phyloP scores from a whole-genome alignment of 2,888 invertebrate genomes.

The Phortica okadai region DNA sequence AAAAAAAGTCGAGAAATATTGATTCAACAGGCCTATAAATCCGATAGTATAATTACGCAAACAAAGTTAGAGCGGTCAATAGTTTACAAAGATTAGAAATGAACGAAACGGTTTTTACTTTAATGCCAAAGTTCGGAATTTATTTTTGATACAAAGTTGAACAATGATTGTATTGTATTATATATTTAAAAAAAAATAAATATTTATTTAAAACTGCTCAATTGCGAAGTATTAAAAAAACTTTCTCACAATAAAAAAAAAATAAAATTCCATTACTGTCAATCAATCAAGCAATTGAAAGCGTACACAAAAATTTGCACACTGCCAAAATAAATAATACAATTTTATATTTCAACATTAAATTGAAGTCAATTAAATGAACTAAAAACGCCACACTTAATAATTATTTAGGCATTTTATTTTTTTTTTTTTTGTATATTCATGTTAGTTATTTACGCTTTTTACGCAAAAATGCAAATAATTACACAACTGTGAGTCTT shows the following conservation, averaged over 20 bases:
- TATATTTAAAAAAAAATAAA: no score
- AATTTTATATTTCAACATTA: neutral
- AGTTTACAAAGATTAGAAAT: neutral
- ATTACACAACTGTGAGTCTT: neutral
- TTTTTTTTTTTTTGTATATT: neutral
- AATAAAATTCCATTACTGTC: no score
- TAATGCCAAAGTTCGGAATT: neutral
- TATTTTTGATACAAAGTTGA: neutral
- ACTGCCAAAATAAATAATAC: no score
- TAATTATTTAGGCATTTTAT: neutral
- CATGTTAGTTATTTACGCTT: slow-evolving; percentile 7
- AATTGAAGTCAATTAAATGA: neutral
- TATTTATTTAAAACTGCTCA: no score
- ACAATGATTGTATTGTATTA: no score
- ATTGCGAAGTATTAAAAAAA: no score
- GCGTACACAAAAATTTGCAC: no score
- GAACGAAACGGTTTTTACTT: neutral
- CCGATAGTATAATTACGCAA: neutral
- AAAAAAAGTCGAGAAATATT: slow-evolving; percentile 1
- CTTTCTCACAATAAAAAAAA: no score
- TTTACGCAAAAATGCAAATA: slow-evolving; percentile 8
- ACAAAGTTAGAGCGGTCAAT: neutral
- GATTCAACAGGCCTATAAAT: neutral
- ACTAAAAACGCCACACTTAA: neutral
- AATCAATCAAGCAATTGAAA: no score